These are phyloP conservation scores for Clarias platycephalus DNA, from an alignment of 2,797 vertebrate genomes.

Conservation along the genomic window DNA sequence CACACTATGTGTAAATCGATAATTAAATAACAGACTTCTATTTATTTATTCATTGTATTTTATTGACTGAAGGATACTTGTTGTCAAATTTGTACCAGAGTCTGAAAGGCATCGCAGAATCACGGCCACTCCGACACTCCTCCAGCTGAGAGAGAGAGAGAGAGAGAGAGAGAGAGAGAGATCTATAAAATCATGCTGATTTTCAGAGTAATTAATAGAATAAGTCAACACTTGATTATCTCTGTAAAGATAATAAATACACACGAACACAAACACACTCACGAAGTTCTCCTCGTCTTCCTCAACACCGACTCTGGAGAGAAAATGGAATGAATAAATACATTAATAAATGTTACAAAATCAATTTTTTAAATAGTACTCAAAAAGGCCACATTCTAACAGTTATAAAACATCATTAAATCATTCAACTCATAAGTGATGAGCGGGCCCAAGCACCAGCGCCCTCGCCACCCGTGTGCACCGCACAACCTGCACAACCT, in stretches of 20 bases:
- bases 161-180: too few relatives aligned
- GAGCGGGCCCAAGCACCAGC: too few relatives aligned
- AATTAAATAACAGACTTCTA: background rate
- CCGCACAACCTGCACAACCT: too few relatives aligned
- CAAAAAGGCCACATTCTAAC: background rate
- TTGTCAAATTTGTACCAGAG: conserved; percentile 98
- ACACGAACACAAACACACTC: conserved; percentile 21
- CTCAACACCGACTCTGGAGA: conserved; percentile 49
- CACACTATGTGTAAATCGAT: background rate
- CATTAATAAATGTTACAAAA: background rate
- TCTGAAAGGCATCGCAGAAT: conserved; percentile 94
- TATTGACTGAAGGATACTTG: conserved; percentile 89
- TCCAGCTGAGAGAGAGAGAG: conserved; percentile 67
- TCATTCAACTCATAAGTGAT: too few relatives aligned
- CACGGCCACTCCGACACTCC: conserved; percentile 83
- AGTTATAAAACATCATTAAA: too few relatives aligned
- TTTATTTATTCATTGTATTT: background rate
- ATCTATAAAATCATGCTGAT: background rate
- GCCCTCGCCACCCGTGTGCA: too few relatives aligned
- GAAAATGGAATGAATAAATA: background rate
- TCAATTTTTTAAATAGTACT: background rate
- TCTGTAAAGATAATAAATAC: background rate
- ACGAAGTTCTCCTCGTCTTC: conserved; percentile 46
- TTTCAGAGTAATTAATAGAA: too few relatives aligned
- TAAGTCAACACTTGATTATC: too few relatives aligned